These are phyloP conservation scores for Congeria kusceri DNA, from an alignment of 2,888 invertebrate genomes.

Conservation along the genomic window DNA sequence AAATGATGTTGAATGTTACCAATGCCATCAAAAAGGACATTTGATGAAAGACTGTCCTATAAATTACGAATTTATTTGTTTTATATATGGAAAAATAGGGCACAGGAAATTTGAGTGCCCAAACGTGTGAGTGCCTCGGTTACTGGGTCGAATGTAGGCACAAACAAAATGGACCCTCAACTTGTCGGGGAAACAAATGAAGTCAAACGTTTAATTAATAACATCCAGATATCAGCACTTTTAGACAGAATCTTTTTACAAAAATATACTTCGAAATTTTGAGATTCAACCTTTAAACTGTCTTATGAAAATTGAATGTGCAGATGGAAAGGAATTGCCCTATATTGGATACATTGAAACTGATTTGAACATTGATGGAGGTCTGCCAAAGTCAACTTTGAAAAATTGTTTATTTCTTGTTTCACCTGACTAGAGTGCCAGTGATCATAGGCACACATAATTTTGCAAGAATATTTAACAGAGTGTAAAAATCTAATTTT, in stretches of 20 bases:
- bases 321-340: constrained; percentile 35
- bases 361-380: background rate
- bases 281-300: constrained; percentile 1
- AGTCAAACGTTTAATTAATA: constrained; percentile 1
- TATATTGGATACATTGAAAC: constrained; percentile 30
- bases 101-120: background rate
- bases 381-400: background rate
- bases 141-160: background rate
- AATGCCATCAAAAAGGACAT: background rate
- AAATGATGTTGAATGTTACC: background rate
- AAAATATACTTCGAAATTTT: background rate
- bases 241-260: constrained; percentile 27
- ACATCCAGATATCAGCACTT: constrained; percentile 11
- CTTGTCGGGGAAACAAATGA: constrained; percentile 34
- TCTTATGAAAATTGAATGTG: constrained; percentile 38
- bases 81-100: constrained; percentile 6
- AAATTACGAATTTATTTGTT: background rate
- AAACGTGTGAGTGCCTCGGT: background rate
- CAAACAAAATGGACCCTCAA: constrained; percentile 12
- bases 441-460: too few species aligned
- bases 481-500: too few species aligned
- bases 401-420: constrained; percentile 25
- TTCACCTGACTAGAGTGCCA: constrained; percentile 14
- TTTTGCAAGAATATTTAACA: too few species aligned
- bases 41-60: background rate